Base-by-base conservation (phyloP, 2,797 vertebrate species). In the Phoxinus dragarum region DNA sequence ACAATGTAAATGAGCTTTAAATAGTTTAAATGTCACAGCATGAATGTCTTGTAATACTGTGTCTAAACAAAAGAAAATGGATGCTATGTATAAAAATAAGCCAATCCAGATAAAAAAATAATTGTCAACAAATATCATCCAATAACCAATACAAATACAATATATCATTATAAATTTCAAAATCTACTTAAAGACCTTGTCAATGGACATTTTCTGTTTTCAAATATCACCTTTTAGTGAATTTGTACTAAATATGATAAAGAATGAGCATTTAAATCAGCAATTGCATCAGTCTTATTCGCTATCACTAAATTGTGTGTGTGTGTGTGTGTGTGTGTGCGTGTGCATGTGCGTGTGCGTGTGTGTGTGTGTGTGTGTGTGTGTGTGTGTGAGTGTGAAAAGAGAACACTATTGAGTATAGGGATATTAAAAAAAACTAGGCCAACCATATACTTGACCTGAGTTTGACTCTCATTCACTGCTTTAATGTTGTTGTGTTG, bases 401-500 rank as follows among this genome's bases (percentile, higher is more conserved):
- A 17, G 10, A 38, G 9, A 72, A 11, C 34, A n/a, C 17, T 19
- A 36, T 23, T 19, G 36, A 40, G 38, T 17, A 38, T 78, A 19
- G 44, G 38, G 14, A 77, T 40, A 77, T 27, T 1, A 5, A 47
- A 49, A 42, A 78, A 16, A 8, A 17, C 0, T 7, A 49, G 16
- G 27, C 3, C 23, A 21, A 61, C 49, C 42, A 56, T 56, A 10
- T 56, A 71, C 31, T 85, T 16, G 11, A 47, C n/a, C 21, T 7
- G 11, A 8, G 56, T 52, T 71, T 44, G 49, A 69, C 56, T 47
- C n/a, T 42, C n/a, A 66, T 38, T 64, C 54, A 49, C 19, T 66
- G 5, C 77, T 56, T 49, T 12, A 12, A 80, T 2, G 34, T 73
- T 40, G 36, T 80, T 80, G 44, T 59, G 66, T 44, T 86, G 38